Percentiles rank a stretch among this genome's conserved stretches.
Evolutionary conservation across 2,888 invertebrate genomes (phyloP).

Genomic region (Gymnoscelis rufifasciata): DNA sequence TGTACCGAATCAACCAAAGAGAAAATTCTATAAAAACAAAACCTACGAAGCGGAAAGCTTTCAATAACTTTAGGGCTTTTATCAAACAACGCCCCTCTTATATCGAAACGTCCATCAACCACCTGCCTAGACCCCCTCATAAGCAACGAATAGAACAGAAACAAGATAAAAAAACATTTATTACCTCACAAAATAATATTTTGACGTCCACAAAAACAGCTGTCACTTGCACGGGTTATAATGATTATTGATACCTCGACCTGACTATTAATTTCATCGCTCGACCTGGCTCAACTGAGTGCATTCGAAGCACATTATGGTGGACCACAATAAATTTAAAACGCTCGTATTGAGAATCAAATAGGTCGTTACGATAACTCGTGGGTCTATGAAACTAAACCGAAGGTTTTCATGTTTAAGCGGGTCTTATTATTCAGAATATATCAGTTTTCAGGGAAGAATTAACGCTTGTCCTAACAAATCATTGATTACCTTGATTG

Average conservation of each 20-base stretch:
- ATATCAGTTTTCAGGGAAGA: too few relatives aligned
- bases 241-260: constrained; percentile 31
- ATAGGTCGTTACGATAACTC: constrained; percentile 7
- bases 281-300: constrained; percentile 41
- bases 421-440: too few relatives aligned
- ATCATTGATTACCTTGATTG: too few relatives aligned
- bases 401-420: too few relatives aligned
- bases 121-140: neutral
- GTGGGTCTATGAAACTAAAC: too few relatives aligned
- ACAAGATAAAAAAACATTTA: constrained; percentile 13
- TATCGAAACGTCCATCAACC: neutral
- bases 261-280: constrained; percentile 62
- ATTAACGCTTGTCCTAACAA: too few relatives aligned
- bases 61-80: too few relatives aligned
- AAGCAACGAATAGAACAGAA: neutral
- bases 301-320: constrained; percentile 46
- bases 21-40: too few relatives aligned
- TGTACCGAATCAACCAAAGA: too few relatives aligned
- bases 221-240: constrained; percentile 3
- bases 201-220: constrained; percentile 32
- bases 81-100: too few relatives aligned
- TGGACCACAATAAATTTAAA: constrained; percentile 40
- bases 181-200: constrained; percentile 37
- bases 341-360: constrained; percentile 34
- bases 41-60: too few relatives aligned